Percentiles rank a stretch among this genome's conserved stretches.
These are phyloP conservation scores for Pseudoatta argentina DNA, from an alignment of 1,140 invertebrate species.

Conservation along the genomic window DNA sequence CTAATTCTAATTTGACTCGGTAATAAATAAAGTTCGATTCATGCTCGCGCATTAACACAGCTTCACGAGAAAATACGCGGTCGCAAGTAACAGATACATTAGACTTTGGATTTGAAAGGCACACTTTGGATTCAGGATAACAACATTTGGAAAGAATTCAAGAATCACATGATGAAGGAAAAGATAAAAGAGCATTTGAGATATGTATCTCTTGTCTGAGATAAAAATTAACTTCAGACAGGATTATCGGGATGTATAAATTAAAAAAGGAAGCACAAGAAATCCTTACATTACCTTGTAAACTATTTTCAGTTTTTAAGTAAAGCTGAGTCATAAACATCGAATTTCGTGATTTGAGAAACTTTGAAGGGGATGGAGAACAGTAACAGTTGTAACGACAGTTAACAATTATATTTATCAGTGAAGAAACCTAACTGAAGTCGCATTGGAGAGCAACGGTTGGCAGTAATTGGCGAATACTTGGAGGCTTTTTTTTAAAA, in stretches of 20 bases:
- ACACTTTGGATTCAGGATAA: not conserved
- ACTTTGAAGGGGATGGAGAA: not conserved
- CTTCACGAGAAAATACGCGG: not conserved
- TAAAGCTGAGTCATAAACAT: not conserved
- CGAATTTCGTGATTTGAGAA: not conserved
- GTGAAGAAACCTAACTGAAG: not conserved
- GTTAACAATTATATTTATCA: no score
- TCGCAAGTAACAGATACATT: not conserved
- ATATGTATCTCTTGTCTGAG: not conserved
- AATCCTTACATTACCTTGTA: no score
- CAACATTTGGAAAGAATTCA: not conserved
- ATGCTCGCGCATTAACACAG: not conserved
- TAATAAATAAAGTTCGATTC: not conserved
- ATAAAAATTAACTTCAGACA: not conserved
- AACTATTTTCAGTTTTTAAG: no score
- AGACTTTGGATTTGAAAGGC: not conserved
- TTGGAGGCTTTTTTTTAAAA: conserved; percentile 17
- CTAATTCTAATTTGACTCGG: conserved; percentile 7
- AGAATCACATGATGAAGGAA: not conserved
- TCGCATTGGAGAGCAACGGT: not conserved
- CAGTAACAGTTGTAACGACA: not conserved
- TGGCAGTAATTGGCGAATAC: not conserved
- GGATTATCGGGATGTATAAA: not conserved
- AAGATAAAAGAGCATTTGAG: not conserved
- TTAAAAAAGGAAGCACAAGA: not conserved